Conservation (phyloP, 2,888 invertebrate genomes). For the Scrobipalpa costella region DNA sequence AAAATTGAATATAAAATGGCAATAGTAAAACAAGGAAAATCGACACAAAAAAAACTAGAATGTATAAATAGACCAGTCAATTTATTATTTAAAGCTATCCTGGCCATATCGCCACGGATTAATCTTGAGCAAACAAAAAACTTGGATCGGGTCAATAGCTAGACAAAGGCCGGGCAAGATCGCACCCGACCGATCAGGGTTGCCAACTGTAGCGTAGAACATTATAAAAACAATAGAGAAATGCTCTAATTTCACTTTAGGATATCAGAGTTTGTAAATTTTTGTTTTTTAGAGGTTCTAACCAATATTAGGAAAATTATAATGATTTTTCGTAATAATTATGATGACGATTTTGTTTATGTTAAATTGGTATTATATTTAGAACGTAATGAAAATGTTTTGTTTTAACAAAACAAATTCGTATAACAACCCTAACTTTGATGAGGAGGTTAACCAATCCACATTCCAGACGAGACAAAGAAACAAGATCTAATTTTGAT, state of each 20-base stretch:
- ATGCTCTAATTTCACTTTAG: no score
- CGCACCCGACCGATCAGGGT: conserved; percentile 54
- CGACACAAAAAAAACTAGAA: background rate
- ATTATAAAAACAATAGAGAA: background rate
- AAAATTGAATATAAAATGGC: background rate
- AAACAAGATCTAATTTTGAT: background rate
- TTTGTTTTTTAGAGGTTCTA: no score
- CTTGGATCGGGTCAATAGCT: conserved; percentile 73
- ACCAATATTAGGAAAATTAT: no score
- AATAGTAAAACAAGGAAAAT: no score
- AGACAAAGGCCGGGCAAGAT: conserved; percentile 78
- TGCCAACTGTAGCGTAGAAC: background rate
- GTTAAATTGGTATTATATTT: no score
- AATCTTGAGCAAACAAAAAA: conserved; percentile 54
- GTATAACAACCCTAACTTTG: no score
- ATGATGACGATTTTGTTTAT: no score
- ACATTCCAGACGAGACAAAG: background rate
- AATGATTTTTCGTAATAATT: no score
- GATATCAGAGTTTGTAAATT: no score
- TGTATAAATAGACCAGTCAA: background rate
- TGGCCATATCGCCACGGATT: conserved; percentile 20
- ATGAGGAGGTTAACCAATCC: no score
- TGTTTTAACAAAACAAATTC: no score
- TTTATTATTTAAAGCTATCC: conserved; percentile 2
- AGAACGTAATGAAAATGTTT: no score